Evolutionary conservation across 2,113 vertebrate genomes (phyloP).

Genomic region (Octodon degus): DNA sequence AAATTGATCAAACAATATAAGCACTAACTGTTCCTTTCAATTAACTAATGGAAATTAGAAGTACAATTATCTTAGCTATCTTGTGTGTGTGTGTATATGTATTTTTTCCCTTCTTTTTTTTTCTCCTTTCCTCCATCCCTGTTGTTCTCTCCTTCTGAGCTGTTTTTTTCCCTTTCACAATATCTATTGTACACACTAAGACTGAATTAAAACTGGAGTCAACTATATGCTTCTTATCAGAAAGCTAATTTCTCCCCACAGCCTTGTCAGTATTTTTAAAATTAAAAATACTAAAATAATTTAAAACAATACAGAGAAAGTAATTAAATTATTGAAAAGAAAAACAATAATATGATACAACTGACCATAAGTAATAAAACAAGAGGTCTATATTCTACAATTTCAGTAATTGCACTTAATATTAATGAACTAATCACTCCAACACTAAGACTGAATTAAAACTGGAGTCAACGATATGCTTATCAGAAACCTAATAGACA

Average conservation of each 20-base stretch:
- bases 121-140: too few relatives aligned
- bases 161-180: too few relatives aligned
- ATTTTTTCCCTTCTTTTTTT: too few relatives aligned
- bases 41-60: too few relatives aligned
- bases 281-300: conserved; percentile 30
- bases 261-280: too few relatives aligned
- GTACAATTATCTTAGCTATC: too few relatives aligned
- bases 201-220: background rate
- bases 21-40: too few relatives aligned
- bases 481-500: background rate
- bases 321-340: background rate
- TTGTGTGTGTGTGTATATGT: too few relatives aligned
- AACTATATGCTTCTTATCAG: background rate
- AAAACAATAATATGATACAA: background rate
- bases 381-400: background rate
- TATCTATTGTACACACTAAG: background rate
- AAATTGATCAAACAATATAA: too few relatives aligned
- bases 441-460: background rate
- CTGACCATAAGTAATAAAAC: background rate
- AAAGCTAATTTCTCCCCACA: background rate
- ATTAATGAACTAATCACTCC: background rate
- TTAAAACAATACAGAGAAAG: background rate
- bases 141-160: too few relatives aligned
- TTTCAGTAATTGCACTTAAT: conserved; percentile 35
- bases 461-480: background rate